phyloP scores from a whole-genome alignment of 2,888 invertebrate species.

The Embidobia sp. region DNA sequence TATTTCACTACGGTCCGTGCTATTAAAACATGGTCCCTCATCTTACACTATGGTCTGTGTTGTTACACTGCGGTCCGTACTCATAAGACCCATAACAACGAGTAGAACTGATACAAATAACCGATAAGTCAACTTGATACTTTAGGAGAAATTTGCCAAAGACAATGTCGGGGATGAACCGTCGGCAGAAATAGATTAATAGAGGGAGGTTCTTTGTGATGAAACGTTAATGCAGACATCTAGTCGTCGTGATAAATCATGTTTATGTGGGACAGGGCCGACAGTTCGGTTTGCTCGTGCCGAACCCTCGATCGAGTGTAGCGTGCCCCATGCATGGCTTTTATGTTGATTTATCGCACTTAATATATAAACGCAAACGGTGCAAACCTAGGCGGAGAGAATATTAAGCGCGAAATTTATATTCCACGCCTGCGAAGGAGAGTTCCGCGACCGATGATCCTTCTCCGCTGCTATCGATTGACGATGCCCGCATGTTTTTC shows the following conservation, averaged over 20 bases:
- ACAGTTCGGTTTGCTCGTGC: conserved; percentile 46
- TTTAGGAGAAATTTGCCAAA: too few relatives aligned
- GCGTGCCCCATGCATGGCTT: conserved; percentile 56
- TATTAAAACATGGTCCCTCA: too few relatives aligned
- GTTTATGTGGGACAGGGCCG: conserved; percentile 57
- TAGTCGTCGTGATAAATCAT: conserved; percentile 62
- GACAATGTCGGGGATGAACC: too few relatives aligned
- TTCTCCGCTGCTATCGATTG: conserved; percentile 41
- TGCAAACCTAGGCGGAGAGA: conserved; percentile 53
- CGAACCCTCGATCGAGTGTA: conserved; percentile 56
- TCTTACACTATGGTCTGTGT: too few relatives aligned
- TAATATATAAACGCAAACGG: conserved; percentile 61
- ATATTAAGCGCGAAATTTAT: conserved; percentile 63
- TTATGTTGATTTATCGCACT: conserved; percentile 64
- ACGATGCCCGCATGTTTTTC: conserved; percentile 44
- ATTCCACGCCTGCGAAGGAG: conserved; percentile 62
- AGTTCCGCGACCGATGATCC: conserved; percentile 55
- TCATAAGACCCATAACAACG: too few relatives aligned
- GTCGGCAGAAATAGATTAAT: conserved; percentile 6
- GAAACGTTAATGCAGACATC: conserved; percentile 63
- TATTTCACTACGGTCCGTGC: too few relatives aligned
- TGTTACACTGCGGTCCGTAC: too few relatives aligned
- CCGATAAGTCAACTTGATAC: too few relatives aligned
- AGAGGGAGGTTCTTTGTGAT: conserved; percentile 53
- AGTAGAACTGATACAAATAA: too few relatives aligned